Evolutionary conservation across 2,888 invertebrate genomes (phyloP), one percentile per base, ranked within the genome.

Genomic region (Sycophila texana): DNA sequence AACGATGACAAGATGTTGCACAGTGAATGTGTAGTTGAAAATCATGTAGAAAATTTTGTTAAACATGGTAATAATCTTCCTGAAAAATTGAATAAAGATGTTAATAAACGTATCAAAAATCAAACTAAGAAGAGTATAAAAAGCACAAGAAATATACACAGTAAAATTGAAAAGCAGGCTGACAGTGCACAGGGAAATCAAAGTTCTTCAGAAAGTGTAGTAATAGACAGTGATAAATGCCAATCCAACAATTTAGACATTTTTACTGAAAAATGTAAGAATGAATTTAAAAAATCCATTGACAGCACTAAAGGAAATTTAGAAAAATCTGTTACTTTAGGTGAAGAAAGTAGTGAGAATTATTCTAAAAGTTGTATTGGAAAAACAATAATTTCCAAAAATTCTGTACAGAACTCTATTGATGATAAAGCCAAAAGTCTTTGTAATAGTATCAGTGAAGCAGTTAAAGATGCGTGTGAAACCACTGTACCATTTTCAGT

Each of bases 81-180:
- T 13, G 76, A 79, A 57, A 72, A 67, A 75, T n/a, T 20, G 65
- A 49, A 22, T 55, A 55, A 80, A 53, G 60, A 49, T 75, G 30
- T 67, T 51, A 57, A 73, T 74, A 30, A 22, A 3, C 20, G 2
- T 18, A 70, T 58, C 14, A 66, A 66, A 71, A 68, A 77, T 53
- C 20, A 68, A 22, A 66, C 67, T 39, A 74, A 78, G 39, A 18
- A 49, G 67, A 76, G 4, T 66, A 80, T 70, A 71, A 67, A 39
- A 74, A 79, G 14, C 30, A 71, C 47, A 57, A 61, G 49, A 58
- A 74, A 14, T 73, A 55, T 0, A 5, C 20, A 39, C 72, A 61
- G 60, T 66, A 66, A 65, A 57, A 20, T 14, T 53, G 49, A 39
- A 4, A 75, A 71, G 67, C 20, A 26, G 68, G 58, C 13, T 65